Evolutionary conservation across 2,797 vertebrate genomes (phyloP), one percentile per base, ranked within the genome.

Genomic region (Platyrinchus mystaceus): DNA sequence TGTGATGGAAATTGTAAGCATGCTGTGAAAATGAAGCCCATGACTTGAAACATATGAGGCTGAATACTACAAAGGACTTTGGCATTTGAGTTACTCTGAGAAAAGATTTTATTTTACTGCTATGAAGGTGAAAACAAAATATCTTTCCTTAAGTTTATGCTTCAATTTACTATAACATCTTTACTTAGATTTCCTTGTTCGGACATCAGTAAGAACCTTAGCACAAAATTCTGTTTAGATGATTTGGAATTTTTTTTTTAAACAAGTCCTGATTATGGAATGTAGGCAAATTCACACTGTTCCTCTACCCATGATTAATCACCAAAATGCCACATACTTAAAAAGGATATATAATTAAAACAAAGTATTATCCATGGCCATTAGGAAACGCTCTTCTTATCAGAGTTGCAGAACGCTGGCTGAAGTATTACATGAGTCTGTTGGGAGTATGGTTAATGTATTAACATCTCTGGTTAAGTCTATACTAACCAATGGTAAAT

Each of bases 401-500:
- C 30, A 55, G 55, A 84, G 50, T 21, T 94, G 52, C 18, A 92
- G 70, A 92, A 89, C 24, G 36, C 67, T 89, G 36, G 17, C 50
- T 76, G 77, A 87, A 94, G 77, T 71, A 82, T 71, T 90, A 88
- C 55, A 46, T 63, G 32, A 5, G 63, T 90, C 90, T 95, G 9
- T 53, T 90, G 84, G 67, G 92, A 96, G 18, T 73, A 90, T 52
- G 50, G 87, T 89, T 89, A 93, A 90, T 89, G 36, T 59, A 73
- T 77, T 92, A 96, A 87, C 55, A 87, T 84, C 70, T 89, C 59
- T 93, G 67, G 58, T 93, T 90, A 89, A 84, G 70, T 87, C 78
- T 80, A 27, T 58, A 84, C 20, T 89, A 93, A 93, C 83, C 77
- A 92, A 75, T 32, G 24, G 66, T 93, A 90, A 89, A 82, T 69